Evolutionary conservation across 2,113 vertebrate genomes (phyloP).

Genomic region (Pogona vitticeps): DNA sequence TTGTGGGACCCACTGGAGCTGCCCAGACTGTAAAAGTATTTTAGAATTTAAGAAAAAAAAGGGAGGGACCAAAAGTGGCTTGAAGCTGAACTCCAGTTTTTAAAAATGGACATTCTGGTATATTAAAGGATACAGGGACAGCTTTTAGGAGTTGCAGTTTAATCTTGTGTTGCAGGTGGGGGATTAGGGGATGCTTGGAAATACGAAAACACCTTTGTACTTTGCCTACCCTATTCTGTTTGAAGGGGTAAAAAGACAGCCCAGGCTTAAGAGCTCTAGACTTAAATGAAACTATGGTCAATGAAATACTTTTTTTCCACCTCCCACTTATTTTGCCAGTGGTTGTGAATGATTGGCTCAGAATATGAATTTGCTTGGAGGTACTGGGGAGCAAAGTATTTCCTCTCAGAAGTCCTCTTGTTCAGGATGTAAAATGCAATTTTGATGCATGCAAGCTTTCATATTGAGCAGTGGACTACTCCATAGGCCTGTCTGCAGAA

Average conservation of each 20-base stretch:
- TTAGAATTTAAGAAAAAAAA: too few species aligned
- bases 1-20: too few species aligned
- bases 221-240: too few species aligned
- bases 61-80: neutral
- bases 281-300: neutral
- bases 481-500: neutral
- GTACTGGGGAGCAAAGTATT: neutral
- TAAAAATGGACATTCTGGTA: too few species aligned
- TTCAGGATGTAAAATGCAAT: neutral
- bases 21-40: too few species aligned
- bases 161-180: too few species aligned
- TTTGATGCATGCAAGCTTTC: neutral
- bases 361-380: neutral
- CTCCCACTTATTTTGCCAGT: neutral
- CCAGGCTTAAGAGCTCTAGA: neutral
- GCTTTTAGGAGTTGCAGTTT: too few species aligned
- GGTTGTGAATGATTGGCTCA: neutral
- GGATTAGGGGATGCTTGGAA: too few species aligned
- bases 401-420: too few species aligned
- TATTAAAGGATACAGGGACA: too few species aligned
- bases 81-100: neutral
- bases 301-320: neutral
- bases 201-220: too few species aligned
- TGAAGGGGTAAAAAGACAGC: neutral
- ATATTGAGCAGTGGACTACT: neutral